Evolutionary conservation across 2,113 vertebrate species (phyloP).

Genomic region (Lophochroa leadbeateri): DNA sequence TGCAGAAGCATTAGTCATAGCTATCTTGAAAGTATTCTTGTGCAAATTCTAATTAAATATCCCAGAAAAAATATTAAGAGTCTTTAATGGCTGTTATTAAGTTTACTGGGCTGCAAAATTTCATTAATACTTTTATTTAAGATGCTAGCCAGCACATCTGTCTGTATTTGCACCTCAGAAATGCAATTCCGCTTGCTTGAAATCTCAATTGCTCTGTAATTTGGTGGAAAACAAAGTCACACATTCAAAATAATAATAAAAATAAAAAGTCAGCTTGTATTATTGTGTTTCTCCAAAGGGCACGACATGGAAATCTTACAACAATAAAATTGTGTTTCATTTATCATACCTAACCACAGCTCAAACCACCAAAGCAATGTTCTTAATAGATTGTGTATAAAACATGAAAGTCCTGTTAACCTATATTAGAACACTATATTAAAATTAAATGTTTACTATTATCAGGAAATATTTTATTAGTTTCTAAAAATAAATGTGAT

Average conservation of each 20-base stretch:
- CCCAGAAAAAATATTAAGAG: neutral
- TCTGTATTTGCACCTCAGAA: neutral
- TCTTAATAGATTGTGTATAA: neutral
- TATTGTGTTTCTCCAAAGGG: neutral
- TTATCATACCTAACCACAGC: neutral
- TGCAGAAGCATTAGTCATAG: neutral
- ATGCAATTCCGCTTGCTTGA: constrained; percentile 5
- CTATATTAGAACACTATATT: neutral
- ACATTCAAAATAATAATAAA: neutral
- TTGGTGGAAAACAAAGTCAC: constrained; percentile 14
- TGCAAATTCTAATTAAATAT: neutral
- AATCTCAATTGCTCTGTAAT: constrained; percentile 24
- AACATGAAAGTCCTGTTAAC: neutral
- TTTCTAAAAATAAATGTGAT: neutral
- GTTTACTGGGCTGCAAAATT: constrained; percentile 33
- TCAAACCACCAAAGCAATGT: neutral
- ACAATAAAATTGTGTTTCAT: neutral
- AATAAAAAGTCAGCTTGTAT: neutral
- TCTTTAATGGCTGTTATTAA: constrained; percentile 27
- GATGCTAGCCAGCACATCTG: neutral
- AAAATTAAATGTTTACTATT: neutral
- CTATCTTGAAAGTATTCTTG: neutral
- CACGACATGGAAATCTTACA: neutral
- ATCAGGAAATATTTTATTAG: neutral
- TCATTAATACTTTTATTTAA: constrained; percentile 27